Percentiles rank a stretch among this genome's conserved stretches.
Evolutionary conservation across 2,113 vertebrate genomes (phyloP).

Genomic region (Falco punctatus): DNA sequence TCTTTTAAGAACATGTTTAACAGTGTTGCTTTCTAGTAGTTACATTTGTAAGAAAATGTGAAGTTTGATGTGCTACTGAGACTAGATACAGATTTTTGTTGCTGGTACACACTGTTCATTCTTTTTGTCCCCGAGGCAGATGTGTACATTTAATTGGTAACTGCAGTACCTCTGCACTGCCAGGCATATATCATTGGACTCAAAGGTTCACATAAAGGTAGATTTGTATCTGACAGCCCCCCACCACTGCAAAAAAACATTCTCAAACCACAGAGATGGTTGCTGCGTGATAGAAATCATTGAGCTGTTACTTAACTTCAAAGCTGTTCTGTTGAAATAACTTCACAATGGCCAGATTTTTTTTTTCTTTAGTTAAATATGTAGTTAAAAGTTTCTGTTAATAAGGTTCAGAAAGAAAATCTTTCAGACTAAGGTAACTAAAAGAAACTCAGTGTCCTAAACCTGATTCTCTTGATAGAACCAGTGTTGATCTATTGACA

Average conservation of each 20-base stretch:
- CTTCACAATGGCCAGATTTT: background rate
- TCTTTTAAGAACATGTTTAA: background rate
- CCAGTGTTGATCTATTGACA: background rate
- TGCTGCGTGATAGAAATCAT: background rate
- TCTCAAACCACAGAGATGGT: background rate
- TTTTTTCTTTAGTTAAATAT: background rate
- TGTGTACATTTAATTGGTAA: background rate
- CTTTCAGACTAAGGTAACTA: background rate
- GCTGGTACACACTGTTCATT: background rate
- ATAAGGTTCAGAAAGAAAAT: background rate
- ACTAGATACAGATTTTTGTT: background rate
- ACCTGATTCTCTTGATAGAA: background rate
- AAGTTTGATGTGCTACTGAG: background rate
- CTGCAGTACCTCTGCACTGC: background rate
- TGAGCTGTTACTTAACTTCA: background rate
- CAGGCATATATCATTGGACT: background rate
- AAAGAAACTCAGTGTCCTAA: background rate
- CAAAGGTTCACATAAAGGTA: background rate
- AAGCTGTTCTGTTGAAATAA: background rate
- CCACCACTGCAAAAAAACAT: background rate
- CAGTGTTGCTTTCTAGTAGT: background rate
- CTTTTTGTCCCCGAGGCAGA: background rate
- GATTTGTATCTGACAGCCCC: background rate
- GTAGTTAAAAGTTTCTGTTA: background rate
- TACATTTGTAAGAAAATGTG: background rate